Conservation (phyloP, 2,888 invertebrate species). For the Yponomeuta plumbellus region DNA sequence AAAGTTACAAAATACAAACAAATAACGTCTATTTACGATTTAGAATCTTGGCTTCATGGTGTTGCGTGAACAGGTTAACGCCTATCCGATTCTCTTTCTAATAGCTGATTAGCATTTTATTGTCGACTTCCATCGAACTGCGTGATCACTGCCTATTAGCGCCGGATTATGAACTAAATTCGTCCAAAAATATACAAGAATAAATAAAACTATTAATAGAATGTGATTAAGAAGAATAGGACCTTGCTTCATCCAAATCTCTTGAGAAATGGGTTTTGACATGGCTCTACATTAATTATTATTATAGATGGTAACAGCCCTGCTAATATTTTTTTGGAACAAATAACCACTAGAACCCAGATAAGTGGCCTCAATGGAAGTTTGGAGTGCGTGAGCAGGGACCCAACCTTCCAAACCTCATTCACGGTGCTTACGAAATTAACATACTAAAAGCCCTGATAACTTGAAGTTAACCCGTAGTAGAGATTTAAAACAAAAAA, state of each 20-base stretch:
- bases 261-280: not conserved
- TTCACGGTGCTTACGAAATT: no score
- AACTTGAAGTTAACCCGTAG: no score
- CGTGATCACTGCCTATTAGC: slow-evolving; percentile 8
- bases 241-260: not conserved
- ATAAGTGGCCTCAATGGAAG: no score
- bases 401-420: no score
- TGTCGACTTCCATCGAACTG: slow-evolving; percentile 30
- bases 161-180: slow-evolving; percentile 2
- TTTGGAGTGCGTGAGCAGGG: no score
- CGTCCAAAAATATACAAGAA: not conserved
- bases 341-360: no score
- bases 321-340: no score
- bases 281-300: not conserved
- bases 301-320: no score
- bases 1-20: slow-evolving; percentile 4
- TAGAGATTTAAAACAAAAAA: not conserved
- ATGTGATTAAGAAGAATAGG: no score
- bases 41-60: slow-evolving; percentile 34
- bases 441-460: no score
- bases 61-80: slow-evolving; percentile 44
- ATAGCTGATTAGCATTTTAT: slow-evolving; percentile 47
- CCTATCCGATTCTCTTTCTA: slow-evolving; percentile 37
- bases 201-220: not conserved
- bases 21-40: slow-evolving; percentile 15